Evolutionary conservation across 2,888 invertebrate species (phyloP), one percentile per base, ranked within the genome.

Genomic region (Cephus sareptanus): DNA sequence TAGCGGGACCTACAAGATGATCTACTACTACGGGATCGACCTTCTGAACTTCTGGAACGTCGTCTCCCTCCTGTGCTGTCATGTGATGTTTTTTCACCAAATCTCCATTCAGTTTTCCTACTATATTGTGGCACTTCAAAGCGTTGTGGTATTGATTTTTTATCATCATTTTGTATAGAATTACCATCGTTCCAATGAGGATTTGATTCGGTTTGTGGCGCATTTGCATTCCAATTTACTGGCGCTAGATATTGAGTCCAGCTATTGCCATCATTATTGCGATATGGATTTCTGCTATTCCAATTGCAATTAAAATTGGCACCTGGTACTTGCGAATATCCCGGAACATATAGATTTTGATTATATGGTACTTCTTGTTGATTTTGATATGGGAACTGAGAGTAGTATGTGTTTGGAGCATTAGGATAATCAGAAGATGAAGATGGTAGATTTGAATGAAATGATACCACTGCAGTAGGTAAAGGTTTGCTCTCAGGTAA

Each of bases 41-140:
- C 81, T 3, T 86, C 85, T 13, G 87, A 86, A 79, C 85, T 88
- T 56, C 83, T 83, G 0, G 89, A 89, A 40, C 86, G 84, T 79
- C 82, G 84, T 69, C 83, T 83, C 9, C 77, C 82, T 74, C 76
- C n/a, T 31, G 76, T 76, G 56, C 73, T 77, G 70, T 76, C 74
- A 33, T 81, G 79, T 23, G 80, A 71, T 79, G 82, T 81, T 74
- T 78, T 81, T 4, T 83, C 83, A 34, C 75, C 78, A 31, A 75
- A 84, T 76, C 82, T 82, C 82, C 82, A 84, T 13, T 86, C 82
- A 0, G 79, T 73, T 73, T 70, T 81, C 76, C 35, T 30, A 74
- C 70, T 85, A n/a, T 37, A 79, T 34, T 81, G 81, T n/a, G 77
- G 31, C 0, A 76, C n/a, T 73, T 82, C 78, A 4, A 78, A 77